Base-by-base conservation (phyloP, 1,140 invertebrate genomes). In the Nasonia vitripennis region DNA sequence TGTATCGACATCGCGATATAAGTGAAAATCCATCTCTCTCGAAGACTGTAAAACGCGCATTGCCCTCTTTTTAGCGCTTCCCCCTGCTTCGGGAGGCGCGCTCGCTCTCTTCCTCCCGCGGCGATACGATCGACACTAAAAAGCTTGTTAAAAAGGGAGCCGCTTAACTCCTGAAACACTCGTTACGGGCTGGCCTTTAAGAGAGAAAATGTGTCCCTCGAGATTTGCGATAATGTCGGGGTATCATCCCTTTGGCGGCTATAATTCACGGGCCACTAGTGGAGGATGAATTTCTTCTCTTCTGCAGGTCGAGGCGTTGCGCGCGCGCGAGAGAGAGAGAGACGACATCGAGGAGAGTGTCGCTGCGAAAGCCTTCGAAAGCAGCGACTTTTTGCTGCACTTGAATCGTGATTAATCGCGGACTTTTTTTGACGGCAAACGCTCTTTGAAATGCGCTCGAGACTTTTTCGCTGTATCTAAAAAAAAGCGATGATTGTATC, bases 61-160 rank as follows among this genome's bases (percentile, higher is more conserved):
- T 71, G 70, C 70, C 70, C 73, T 41, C 71, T 45, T 75, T 41
- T 45, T 71, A 27, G 68, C 68, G 23, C 23, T 34, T 31, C 27
- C 68, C 7, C 9, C 27, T 12, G 27, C 27, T 34, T 17, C 14
- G 34, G 20, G 7, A 20, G 17, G 6, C 4, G 7, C 41, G 41
- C 41, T 45, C 20, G 23, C 68, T 31, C 68, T 11, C 68, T 11
- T 71, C 23, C 68, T 27, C n/a, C 5, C 23, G 10, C 23, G 23
- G 27, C 17, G 74, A 48, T 77, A 51, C 48, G 48, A 67, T 62
- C 51, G 41, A 62, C 45, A 75, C 48, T 75, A 75, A 75, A 83
- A 83, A 82, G 73, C 71, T 83, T 77, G 68, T 75, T 83, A 83
- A 83, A 83, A 75, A 83, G 34, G 45, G 75, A 31, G 34, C 81